Conservation (phyloP, 2,113 vertebrate species). For the Pangasianodon hypophthalmus region DNA sequence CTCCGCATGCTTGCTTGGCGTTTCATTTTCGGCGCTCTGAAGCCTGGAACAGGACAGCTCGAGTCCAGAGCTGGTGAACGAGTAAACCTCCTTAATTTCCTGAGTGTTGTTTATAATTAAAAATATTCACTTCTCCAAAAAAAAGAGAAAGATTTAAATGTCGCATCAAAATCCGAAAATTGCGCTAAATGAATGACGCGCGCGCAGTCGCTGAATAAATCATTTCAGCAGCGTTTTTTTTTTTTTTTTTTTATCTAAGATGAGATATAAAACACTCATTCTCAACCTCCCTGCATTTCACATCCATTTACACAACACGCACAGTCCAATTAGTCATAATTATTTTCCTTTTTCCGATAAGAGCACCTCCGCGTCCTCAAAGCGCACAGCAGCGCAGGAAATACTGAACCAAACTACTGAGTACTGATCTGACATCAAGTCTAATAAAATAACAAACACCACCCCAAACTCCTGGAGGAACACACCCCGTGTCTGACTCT, state of each 20-base stretch:
- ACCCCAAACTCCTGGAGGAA: background rate
- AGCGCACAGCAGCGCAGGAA: background rate
- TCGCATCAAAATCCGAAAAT: background rate
- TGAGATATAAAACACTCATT: too few relatives aligned
- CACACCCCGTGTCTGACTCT: background rate
- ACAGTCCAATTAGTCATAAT: background rate
- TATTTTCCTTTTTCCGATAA: background rate
- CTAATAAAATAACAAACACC: background rate
- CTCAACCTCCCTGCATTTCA: background rate
- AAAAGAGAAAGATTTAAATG: background rate
- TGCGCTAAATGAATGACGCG: background rate
- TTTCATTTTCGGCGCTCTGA: background rate
- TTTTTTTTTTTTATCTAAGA: background rate
- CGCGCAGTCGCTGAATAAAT: background rate
- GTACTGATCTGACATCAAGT: background rate
- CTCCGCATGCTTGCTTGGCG: slow-evolving; percentile 71
- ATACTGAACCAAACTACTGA: background rate
- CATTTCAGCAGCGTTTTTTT: too few relatives aligned
- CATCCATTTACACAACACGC: background rate
- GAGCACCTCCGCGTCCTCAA: background rate
- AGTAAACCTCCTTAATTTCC: background rate
- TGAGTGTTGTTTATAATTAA: background rate
- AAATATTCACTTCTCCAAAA: background rate
- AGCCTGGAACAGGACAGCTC: background rate
- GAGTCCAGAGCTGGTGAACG: background rate